phyloP scores from a whole-genome alignment of 2,888 invertebrate species.

The Nephrocerus scutellatus region DNA sequence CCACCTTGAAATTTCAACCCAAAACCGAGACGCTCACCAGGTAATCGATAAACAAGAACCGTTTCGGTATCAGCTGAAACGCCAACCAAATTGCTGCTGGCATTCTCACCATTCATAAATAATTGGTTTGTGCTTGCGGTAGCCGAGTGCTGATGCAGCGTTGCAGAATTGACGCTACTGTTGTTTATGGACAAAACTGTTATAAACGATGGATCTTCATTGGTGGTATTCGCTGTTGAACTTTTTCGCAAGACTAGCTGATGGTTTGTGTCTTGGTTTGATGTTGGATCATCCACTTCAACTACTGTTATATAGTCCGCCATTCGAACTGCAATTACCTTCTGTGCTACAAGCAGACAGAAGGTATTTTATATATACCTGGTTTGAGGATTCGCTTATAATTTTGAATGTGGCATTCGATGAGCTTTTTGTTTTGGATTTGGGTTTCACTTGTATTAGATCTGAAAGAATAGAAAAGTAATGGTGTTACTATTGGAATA shows the following conservation, averaged over 20 bases:
- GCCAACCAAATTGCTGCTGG: not conserved
- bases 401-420: no score
- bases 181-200: conserved; percentile 58
- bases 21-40: conserved; percentile 84
- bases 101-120: not conserved
- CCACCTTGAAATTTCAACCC: conserved; percentile 90
- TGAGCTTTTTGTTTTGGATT: no score
- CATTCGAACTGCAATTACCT: no score
- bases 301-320: conserved; percentile 57
- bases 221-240: conserved; percentile 21
- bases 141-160: no score
- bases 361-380: no score
- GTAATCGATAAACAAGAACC: conserved; percentile 74
- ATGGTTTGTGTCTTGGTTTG: conserved; percentile 39
- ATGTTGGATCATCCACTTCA: conserved; percentile 51
- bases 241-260: conserved; percentile 37
- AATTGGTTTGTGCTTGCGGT: conserved; percentile 11
- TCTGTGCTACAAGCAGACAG: no score
- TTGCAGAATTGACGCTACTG: not conserved
- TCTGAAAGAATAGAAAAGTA: no score
- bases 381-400: no score
- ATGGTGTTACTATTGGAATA: no score
- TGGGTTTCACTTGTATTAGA: no score
- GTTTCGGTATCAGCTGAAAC: conserved; percentile 54
- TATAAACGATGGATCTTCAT: conserved; percentile 50